Base-by-base conservation (phyloP, 2,797 vertebrate species). In the Hemibagrus guttatus region DNA sequence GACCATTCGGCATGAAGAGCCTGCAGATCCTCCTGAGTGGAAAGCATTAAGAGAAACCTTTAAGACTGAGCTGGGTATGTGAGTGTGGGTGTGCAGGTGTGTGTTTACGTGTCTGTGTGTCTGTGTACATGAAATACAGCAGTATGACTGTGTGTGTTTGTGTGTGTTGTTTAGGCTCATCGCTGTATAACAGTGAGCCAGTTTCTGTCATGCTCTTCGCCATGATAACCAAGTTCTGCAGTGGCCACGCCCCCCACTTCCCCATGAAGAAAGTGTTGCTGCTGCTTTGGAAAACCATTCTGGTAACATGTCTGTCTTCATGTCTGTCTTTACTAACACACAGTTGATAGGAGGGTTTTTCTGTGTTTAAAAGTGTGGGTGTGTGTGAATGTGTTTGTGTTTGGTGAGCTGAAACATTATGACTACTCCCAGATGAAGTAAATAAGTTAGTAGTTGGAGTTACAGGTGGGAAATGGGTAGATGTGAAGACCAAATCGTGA, bases 171-270 rank as follows among this genome's bases (percentile, higher is more conserved):
- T 1, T 89, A 99, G 98, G 98, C 52, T 97, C 98, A 19, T 95
- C 98, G 0, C 91, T 98, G 59, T 98, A 97, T 93, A 99, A 98
- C 95, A 97, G 96, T 0, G 98, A 99, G 76, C 97, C 98, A 1
- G 98, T 99, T 84, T 98, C 98, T 0, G 98, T 99, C 90, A 98
- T 98, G 97, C 97, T 99, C 3, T 99, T 99, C 19, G 97, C 97
- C 54, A 99, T 99, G 98, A 98, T 99, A 86, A 99, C 98, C 87
- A 99, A 99, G 90, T 99, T 99, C 95, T 99, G 98, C 96, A 99
- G 98, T 0, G 98, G 98, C 87, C 98, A 99, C 0, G 98, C 98
- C 0, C 98, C 98, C 0, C 98, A 99, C 89, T 99, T 99, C 90
- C 98, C 98, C 63, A 99, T 99, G 98, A 99, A 99, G 94, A 99